A percentile compares a stretch with the other conserved stretches of the same genome.
Evolutionary conservation across 2,888 invertebrate species (phyloP).

Genomic region (Brachypalpus laphriformis): DNA sequence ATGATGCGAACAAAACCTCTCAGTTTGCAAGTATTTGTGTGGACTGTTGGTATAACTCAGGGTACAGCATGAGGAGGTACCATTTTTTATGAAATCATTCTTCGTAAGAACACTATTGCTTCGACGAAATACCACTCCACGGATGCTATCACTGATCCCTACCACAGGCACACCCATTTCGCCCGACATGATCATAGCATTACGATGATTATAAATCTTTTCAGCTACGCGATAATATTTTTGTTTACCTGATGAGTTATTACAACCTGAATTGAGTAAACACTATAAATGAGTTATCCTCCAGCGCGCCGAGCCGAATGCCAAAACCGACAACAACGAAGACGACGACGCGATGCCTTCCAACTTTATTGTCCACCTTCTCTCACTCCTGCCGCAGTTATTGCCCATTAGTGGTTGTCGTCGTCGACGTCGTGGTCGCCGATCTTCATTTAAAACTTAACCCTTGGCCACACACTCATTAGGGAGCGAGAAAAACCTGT

Average conservation of each 20-base stretch:
- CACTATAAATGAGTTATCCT: slow-evolving; percentile 49
- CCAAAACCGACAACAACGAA: neutral
- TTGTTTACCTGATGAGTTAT: slow-evolving; percentile 48
- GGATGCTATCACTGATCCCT: neutral
- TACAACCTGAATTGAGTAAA: slow-evolving; percentile 35
- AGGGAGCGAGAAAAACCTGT: slow-evolving; percentile 56
- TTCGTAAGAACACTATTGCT: too few species aligned
- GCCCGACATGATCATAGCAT: neutral
- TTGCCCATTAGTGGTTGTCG: slow-evolving; percentile 28
- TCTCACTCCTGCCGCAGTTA: slow-evolving; percentile 51
- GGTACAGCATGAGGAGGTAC: too few species aligned
- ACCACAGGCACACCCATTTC: slow-evolving; percentile 31
- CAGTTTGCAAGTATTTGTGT: too few species aligned
- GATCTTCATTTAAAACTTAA: slow-evolving; percentile 23
- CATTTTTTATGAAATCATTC: too few species aligned
- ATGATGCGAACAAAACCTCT: too few species aligned
- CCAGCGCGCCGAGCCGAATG: slow-evolving; percentile 5
- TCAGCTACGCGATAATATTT: slow-evolving; percentile 39
- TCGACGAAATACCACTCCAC: neutral
- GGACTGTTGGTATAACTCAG: too few species aligned
- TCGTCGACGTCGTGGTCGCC: slow-evolving; percentile 16
- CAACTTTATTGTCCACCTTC: slow-evolving; percentile 32
- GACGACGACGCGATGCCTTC: neutral
- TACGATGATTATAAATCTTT: slow-evolving; percentile 42
- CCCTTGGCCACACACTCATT: slow-evolving; percentile 66